Base-by-base conservation (phyloP, 2,797 vertebrate genomes). In the Echeneis naucrates region DNA sequence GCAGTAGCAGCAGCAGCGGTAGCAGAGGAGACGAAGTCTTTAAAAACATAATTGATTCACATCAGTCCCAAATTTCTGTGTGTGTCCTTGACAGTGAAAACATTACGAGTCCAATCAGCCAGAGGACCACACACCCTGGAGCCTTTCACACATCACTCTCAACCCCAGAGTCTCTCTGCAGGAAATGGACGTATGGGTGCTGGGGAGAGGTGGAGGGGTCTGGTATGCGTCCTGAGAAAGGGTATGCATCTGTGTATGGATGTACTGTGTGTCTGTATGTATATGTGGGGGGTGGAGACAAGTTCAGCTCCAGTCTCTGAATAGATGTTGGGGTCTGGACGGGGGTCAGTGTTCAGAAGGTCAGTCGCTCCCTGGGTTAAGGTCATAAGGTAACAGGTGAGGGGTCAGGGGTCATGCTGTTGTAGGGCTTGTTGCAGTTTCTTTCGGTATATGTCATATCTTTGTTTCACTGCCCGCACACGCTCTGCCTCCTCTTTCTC, bases 401-500 rank as follows among this genome's bases (percentile, higher is more conserved):
- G 45, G 38, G 95, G 95, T 88, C 96, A 96, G 78, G 94, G 94
- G 81, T 95, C 92, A 27, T 95, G 94, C 77, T 95, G 92, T 82
- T 93, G 87, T 58, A 99, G 91, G 71, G 95, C 96, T 80, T 94
- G 88, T 55, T 95, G 90, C 82, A 99, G 94, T 89, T 92, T 97
- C 89, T 95, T 85, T 51, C 95, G 95, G 85, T 97, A 98, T 51
- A 72, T 76, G 45, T 77, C 6, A 0, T 98, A 99, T 86, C 96
- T 98, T 68, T 94, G 95, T 72, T 94, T 88, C 80, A 99, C 96
- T 64, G 94, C 92, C 21, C 95, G 95, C 61, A 98, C 88, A 35
- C 97, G 97, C 56, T 99, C 97, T 4, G 91, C 87, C 85, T 99
- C 98, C 70, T 99, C 98, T 61, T 96, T 99, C 72, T 93, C 91